Evolutionary conservation across 2,888 invertebrate species (phyloP).

Genomic region (Branchipolynoe longqiensis): DNA sequence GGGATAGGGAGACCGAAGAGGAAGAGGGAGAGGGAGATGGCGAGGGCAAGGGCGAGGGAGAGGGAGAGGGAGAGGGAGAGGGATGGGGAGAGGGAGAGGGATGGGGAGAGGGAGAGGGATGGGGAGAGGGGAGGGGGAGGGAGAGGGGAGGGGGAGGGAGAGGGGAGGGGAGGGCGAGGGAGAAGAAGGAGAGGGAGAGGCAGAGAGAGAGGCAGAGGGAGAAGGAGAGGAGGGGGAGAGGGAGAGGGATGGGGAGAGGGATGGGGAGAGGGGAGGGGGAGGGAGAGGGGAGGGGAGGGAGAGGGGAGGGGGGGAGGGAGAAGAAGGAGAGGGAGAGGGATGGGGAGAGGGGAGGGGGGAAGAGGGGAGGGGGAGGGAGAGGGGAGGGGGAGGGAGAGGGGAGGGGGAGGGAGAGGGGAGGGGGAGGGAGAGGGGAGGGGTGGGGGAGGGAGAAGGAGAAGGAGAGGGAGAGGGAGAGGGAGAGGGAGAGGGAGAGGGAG

Average conservation of each 20-base stretch:
- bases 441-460: not conserved
- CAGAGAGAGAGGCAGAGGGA: not conserved
- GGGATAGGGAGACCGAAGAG: too few relatives aligned
- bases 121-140: too few relatives aligned
- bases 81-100: too few relatives aligned
- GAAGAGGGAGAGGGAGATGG: too few relatives aligned
- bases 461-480: not conserved
- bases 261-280: not conserved
- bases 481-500: too few relatives aligned
- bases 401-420: not conserved
- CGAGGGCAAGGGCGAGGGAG: too few relatives aligned
- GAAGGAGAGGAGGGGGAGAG: not conserved
- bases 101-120: too few relatives aligned
- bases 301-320: not conserved
- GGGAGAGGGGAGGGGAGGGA: not conserved
- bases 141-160: too few relatives aligned
- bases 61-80: too few relatives aligned
- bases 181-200: too few relatives aligned
- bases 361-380: not conserved
- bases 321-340: not conserved
- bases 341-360: not conserved
- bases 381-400: slow-evolving; percentile 2
- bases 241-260: not conserved
- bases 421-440: not conserved
- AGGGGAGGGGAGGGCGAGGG: too few relatives aligned